A percentile compares a stretch with the other conserved stretches of the same genome.
These are phyloP conservation scores for Drosophila longiperda DNA, from an alignment of 2,888 invertebrate species.

Conservation along the genomic window DNA sequence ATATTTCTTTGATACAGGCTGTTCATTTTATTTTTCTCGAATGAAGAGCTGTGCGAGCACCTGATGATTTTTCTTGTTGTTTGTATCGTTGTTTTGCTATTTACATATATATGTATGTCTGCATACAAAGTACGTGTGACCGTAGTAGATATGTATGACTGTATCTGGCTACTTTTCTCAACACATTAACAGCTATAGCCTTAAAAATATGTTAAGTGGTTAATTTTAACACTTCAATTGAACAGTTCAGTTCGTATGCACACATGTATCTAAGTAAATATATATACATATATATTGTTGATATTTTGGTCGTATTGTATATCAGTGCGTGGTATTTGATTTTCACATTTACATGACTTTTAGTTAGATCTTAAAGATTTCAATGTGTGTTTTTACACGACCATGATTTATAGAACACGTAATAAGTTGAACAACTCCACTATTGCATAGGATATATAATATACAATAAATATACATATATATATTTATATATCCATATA, in stretches of 20 bases:
- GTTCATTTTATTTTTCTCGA: neutral
- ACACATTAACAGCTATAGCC: conserved; percentile 70
- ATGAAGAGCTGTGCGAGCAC: neutral
- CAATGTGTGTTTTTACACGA: conserved; percentile 28
- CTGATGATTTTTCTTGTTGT: conserved; percentile 6
- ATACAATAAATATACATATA: neutral
- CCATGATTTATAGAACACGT: conserved; percentile 27
- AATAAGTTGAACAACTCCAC: conserved; percentile 15
- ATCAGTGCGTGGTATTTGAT: conserved; percentile 67
- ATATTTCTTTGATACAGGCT: neutral
- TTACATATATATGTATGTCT: conserved; percentile 14
- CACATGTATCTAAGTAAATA: conserved; percentile 2
- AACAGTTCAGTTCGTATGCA: conserved; percentile 59
- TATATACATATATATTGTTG: neutral
- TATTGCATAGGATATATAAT: neutral
- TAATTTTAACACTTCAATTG: conserved; percentile 80
- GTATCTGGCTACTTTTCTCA: conserved; percentile 33
- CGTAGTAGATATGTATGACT: conserved; percentile 16
- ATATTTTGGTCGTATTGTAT: conserved; percentile 17
- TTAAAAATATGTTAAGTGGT: conserved; percentile 78
- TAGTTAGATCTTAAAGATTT: conserved; percentile 16
- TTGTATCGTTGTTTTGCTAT: conserved; percentile 1
- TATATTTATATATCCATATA: neutral
- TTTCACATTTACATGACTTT: conserved; percentile 65
- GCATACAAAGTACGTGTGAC: conserved; percentile 36